Percentiles rank a stretch among this genome's conserved stretches.
These are phyloP conservation scores for Solea solea DNA, from an alignment of 2,113 vertebrate genomes.

Conservation along the genomic window DNA sequence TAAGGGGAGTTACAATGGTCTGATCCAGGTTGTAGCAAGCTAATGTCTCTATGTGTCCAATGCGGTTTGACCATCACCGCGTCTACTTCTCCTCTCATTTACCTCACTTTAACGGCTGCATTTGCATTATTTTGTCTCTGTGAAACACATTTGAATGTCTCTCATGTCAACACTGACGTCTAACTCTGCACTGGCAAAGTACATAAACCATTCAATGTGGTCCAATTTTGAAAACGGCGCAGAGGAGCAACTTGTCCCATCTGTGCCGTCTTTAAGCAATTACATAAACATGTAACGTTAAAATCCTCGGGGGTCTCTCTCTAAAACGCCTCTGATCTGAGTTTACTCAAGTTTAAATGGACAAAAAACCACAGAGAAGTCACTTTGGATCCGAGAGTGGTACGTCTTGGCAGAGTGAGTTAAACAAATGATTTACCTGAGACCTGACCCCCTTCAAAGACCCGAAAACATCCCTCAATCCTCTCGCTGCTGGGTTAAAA, in stretches of 20 bases:
- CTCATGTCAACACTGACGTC: conserved; percentile 46
- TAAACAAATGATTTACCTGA: not conserved
- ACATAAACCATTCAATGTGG: conserved; percentile 52
- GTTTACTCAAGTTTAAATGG: conserved; percentile 7
- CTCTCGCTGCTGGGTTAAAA: not conserved
- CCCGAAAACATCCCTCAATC: not conserved
- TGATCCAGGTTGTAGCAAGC: too few relatives aligned
- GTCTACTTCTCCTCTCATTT: not conserved
- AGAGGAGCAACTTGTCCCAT: conserved; percentile 36
- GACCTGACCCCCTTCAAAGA: not conserved
- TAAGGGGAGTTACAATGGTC: too few relatives aligned
- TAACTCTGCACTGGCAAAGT: conserved; percentile 19
- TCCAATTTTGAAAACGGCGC: conserved; percentile 21
- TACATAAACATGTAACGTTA: conserved; percentile 46
- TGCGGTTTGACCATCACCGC: not conserved
- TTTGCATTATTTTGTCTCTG: not conserved
- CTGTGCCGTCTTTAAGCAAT: conserved; percentile 50
- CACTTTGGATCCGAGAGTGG: not conserved
- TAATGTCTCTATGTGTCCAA: not conserved
- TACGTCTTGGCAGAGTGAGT: not conserved
- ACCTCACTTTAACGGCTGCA: not conserved
- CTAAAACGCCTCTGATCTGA: conserved; percentile 26
- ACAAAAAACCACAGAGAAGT: not conserved
- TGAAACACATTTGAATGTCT: not conserved
- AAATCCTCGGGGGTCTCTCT: conserved; percentile 41